Percentiles rank a stretch among this genome's conserved stretches.
Evolutionary conservation across 2,888 invertebrate species (phyloP).

Genomic region (Odontocerum albicorne): DNA sequence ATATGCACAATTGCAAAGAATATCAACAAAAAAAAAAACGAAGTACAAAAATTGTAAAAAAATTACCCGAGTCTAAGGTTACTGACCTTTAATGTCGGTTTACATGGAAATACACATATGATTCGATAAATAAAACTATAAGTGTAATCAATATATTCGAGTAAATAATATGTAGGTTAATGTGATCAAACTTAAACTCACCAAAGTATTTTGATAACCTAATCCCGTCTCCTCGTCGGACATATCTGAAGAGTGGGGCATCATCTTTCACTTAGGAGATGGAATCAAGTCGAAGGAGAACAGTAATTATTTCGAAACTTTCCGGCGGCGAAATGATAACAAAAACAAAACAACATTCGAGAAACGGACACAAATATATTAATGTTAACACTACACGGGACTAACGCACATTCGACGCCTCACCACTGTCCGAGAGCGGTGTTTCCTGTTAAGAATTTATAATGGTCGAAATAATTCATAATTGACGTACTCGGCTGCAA

Average conservation of each 20-base stretch:
- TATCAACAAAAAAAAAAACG: no score
- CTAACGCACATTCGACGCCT: constrained; percentile 18
- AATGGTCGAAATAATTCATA: constrained; percentile 29
- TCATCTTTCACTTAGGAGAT: constrained; percentile 15
- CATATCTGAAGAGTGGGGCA: constrained; percentile 41
- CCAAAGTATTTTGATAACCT: constrained; percentile 72
- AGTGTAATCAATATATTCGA: no score
- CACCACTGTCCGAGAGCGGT: constrained; percentile 13
- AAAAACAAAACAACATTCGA: constrained; percentile 13
- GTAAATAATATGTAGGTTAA: no score
- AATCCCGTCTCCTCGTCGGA: constrained; percentile 66
- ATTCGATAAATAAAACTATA: no score
- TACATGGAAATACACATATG: no score
- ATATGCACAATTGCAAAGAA: no score
- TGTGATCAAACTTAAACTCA: constrained; percentile 50
- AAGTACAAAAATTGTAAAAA: no score
- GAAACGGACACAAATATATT: no score
- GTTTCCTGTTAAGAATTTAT: constrained; percentile 28
- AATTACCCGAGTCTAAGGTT: no score
- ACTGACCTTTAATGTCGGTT: no score
- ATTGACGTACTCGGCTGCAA: constrained; percentile 28
- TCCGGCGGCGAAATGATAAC: constrained; percentile 3
- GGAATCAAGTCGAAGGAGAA: constrained; percentile 6
- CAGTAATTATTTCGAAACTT: constrained; percentile 2
- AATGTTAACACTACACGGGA: constrained; percentile 9